phyloP scores from a whole-genome alignment of 2,888 invertebrate genomes.

The Drosophila melanosoma region DNA sequence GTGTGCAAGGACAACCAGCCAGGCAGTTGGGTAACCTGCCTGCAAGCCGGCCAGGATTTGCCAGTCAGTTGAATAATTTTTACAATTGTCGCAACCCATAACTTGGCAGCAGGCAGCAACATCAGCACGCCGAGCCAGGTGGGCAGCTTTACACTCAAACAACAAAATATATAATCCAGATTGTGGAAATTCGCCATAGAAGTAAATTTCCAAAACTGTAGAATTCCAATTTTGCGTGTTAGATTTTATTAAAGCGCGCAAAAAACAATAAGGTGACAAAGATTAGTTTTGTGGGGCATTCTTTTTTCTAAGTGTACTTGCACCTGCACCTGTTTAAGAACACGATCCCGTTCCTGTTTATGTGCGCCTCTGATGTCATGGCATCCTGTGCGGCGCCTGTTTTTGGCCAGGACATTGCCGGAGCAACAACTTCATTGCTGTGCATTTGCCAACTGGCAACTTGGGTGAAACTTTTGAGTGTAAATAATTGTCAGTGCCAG shows the following conservation, averaged over 20 bases:
- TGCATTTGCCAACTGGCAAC: conserved; percentile 47
- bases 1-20: conserved; percentile 65
- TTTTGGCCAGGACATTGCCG: conserved; percentile 27
- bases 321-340: conserved; percentile 42
- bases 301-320: neutral
- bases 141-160: conserved; percentile 1
- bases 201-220: neutral
- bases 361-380: conserved; percentile 35
- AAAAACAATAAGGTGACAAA: neutral
- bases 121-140: conserved; percentile 17
- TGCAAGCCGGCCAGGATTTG: conserved; percentile 33
- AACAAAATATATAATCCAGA: neutral
- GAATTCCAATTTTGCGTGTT: too few species aligned
- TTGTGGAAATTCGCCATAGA: neutral
- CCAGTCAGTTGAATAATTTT: conserved; percentile 70
- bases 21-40: conserved; percentile 24
- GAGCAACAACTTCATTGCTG: conserved; percentile 67
- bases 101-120: conserved; percentile 45
- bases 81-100: conserved; percentile 59
- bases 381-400: conserved; percentile 37
- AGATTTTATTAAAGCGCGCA: too few species aligned
- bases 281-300: neutral
- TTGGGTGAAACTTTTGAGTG: conserved; percentile 70
- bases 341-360: neutral
- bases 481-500: conserved; percentile 74